Evolutionary conservation across 2,888 invertebrate species (phyloP), one percentile per base, ranked within the genome.

Genomic region (Incurvaria masculella): DNA sequence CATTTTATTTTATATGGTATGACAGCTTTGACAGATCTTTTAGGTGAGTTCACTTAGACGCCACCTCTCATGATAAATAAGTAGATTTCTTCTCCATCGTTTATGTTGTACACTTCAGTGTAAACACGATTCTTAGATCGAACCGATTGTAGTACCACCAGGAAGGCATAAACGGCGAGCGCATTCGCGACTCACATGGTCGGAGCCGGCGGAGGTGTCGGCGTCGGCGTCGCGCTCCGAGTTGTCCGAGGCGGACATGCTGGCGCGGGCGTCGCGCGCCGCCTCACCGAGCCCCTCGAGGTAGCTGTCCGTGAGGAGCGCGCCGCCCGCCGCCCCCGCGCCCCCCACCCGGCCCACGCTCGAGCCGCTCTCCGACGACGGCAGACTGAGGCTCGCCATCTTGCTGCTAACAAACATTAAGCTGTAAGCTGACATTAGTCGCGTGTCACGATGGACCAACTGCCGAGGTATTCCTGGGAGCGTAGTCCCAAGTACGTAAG

Each of bases 291-390:
- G 58, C 16, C 64, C 63, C 58, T 74, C 73, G 4, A 73, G 71
- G 50, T 71, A 71, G 58, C 75, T 74, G 61, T 75, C 74, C 0
- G 75, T 73, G 19, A 75, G 64, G 19, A 75, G 64, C 14, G 58
- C 60, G 49, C 64, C 59, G 14, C 14, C 26, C 16, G 14, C 5
- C 41, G 18, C 41, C 2, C 17, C 17, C 2, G 16, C 17, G 10
- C 44, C 18, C 14, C 23, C 23, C 20, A 21, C 26, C 20, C 42
- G 42, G 5, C 21, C 42, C 42, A 42, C 5, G 21, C 21, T 21
- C n/a, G 42, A 42, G 10, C 4, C 42, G 42, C 42, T 42, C 20
- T 42, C 42, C 10, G 42, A 19, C 21, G 42, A 16, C 14, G 42
- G 42, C 4, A 42, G 20, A 14, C 45, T 40, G 20, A 45, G 21